These are phyloP conservation scores for Sialia sialis DNA, from an alignment of 2,113 vertebrate species.

Conservation along the genomic window DNA sequence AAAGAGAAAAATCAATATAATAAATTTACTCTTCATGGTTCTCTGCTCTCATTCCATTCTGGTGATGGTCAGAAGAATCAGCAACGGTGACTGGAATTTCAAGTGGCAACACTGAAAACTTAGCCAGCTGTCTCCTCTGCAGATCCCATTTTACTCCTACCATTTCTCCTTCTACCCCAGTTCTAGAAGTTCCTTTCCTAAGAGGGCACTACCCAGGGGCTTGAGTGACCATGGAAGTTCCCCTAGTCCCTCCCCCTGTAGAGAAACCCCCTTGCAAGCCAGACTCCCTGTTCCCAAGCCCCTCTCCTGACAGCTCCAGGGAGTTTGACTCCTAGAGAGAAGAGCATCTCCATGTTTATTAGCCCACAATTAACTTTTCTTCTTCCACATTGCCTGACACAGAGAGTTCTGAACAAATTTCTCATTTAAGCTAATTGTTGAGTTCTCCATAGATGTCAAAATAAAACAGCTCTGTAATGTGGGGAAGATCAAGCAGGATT, in stretches of 20 bases:
- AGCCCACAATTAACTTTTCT: neutral
- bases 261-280: neutral
- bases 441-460: neutral
- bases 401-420: neutral
- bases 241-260: accelerated
- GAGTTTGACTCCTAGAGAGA: neutral
- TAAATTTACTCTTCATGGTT: neutral
- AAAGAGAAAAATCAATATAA: neutral
- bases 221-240: neutral
- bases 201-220: neutral
- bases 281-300: neutral
- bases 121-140: neutral
- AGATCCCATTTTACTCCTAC: neutral
- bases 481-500: neutral
- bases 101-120: neutral
- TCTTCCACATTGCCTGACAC: neutral
- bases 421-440: neutral
- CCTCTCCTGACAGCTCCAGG: neutral
- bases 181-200: neutral
- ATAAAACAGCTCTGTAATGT: neutral
- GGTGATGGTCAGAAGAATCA: neutral
- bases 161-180: neutral
- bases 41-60: neutral
- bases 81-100: neutral
- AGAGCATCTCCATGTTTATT: neutral